Percentiles rank a stretch among this genome's conserved stretches.
These are phyloP conservation scores for Forpus xanthops DNA, from an alignment of 2,797 vertebrate species.

Conservation along the genomic window DNA sequence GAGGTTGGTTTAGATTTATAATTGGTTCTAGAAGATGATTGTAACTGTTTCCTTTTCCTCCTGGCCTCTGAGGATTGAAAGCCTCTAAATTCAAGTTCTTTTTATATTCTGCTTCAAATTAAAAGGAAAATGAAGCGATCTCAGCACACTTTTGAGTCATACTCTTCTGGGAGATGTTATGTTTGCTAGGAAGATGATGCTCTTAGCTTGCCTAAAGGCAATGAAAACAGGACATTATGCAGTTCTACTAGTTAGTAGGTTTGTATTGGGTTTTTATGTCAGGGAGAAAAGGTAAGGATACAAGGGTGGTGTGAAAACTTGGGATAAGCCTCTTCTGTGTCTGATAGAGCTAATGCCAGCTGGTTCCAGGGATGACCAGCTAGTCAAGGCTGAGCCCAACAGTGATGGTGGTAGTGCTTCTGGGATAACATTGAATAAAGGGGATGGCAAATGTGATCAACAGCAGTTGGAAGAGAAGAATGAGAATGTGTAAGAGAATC, in stretches of 20 bases:
- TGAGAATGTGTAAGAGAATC: neutral
- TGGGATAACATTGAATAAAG: neutral
- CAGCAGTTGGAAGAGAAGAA: neutral
- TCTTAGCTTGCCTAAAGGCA: neutral
- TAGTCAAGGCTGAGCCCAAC: neutral
- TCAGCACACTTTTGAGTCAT: neutral
- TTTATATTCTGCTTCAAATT: neutral
- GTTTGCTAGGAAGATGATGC: neutral
- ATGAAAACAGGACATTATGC: neutral
- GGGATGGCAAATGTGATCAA: neutral
- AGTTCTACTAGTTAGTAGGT: neutral
- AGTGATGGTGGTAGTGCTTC: neutral
- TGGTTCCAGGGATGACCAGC: fast-evolving
- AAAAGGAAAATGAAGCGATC: neutral
- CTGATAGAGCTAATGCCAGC: neutral
- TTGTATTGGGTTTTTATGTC: neutral
- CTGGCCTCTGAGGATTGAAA: neutral
- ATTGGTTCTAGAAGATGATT: neutral
- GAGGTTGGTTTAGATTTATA: neutral
- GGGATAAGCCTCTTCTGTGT: neutral
- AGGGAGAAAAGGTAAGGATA: neutral
- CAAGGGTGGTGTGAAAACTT: neutral
- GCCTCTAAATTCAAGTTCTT: neutral
- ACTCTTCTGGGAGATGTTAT: neutral
- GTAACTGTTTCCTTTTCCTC: neutral